Evolutionary conservation across 2,888 invertebrate species (phyloP), one percentile per base, ranked within the genome.

Genomic region (Eupsilia transversa): DNA sequence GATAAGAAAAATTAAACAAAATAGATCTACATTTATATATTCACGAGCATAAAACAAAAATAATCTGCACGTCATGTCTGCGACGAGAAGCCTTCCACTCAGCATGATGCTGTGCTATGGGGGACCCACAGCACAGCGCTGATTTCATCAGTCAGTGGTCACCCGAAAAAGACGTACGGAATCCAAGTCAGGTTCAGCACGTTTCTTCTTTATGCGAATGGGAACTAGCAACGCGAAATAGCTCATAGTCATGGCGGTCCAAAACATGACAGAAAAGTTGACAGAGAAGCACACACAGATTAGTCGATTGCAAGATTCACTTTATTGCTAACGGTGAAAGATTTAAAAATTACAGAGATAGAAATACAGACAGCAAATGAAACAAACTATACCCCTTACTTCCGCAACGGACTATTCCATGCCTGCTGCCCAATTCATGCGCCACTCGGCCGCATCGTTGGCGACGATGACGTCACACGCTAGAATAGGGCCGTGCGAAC

Each of bases 391-490:
- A 54, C n/a, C 41, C n/a, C n/a, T 64, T 1, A 14, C 12, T 0
- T 2, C 27, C 20, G 43, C 46, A 72, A 12, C 23, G 23, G 30
- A 27, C 1, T 41, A n/a, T 41, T 41, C 33, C 41, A n/a, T 17
- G 38, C 20, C 38, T n/a, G 33, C 35, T 63, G 33, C 30, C 23
- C 43, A 9, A 70, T 43, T 30, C 33, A 43, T 43, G 41, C 17
- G 4, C n/a, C 30, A 49, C 30, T n/a, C 9, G 54, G 4, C n/a
- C 17, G 35, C 17, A 17, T 30, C 9, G 35, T 14, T 5, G 20
- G 35, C 27, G 7, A 30, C 5, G 7, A 68, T 70, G 56, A 65
- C 57, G 71, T 43, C 77, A 54, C 67, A 3, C 10, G 33, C 38
- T 9, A 52, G 46, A 54, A 72, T 67, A 57, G 2, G n/a, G 7